Base-by-base conservation (phyloP, 2,113 vertebrate species). In the Myocastor coypus region DNA sequence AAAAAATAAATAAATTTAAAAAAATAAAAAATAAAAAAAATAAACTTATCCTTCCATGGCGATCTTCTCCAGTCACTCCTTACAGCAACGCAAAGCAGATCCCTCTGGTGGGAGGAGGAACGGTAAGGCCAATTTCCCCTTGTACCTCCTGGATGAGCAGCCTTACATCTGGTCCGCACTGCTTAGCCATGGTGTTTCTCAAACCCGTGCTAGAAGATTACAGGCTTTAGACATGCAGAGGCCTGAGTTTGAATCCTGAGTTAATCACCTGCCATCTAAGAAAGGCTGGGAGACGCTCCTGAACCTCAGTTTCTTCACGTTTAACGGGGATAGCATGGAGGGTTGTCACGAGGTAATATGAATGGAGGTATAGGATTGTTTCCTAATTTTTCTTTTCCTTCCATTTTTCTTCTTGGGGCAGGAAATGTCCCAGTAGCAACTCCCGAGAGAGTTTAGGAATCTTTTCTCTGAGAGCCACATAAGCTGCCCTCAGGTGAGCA, bases 351-450 rank as follows among this genome's bases (percentile, higher is more conserved):
- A 85, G 34, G 64, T 32, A 52, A 19, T 30, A 89, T 26, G 63
- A 77, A 82, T 9, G 3, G 80, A 52, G 10, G 42, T 37, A 2
- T 16, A 20, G 63, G 8, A 68, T 0, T 61, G 80, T 68, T 94
- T 95, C 28, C 61, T 82, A 77, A 77, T 77, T 83, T 64, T 82
- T 80, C 40, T 89, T 89, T 91, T 73, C 46, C 55, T 94, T 68
- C 50, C n/a, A 64, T 37, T 88, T 71, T 95, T 78, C 61, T 64
- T 96, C 55, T 82, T 59, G 37, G 71, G 75, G 20, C 22, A 91
- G 52, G 55, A 94, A 91, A 84, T 80, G 50, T 20, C 26, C 17
- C 22, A 26, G 78, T 64, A 75, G 42, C 4, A n/a, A 68, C 32
- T 83, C n/a, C 28, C 30, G 0, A 82, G 46, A 93, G 30, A 86